Conservation (phyloP, 1,140 invertebrate genomes). For the Linepithema humile region DNA sequence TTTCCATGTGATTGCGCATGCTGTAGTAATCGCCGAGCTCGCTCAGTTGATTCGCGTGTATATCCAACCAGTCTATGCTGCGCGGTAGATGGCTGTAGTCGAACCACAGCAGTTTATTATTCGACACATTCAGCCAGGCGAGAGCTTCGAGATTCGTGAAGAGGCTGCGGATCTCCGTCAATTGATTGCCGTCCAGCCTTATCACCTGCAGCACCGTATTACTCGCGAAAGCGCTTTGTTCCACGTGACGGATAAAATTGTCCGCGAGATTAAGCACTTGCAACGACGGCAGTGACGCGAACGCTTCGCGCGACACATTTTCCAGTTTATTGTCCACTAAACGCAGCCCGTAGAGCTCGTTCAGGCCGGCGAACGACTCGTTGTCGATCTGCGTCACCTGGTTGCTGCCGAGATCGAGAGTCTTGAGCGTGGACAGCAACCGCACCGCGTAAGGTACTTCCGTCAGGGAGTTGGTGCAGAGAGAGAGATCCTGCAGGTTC, state of each 20-base stretch:
- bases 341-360: constrained; percentile 91
- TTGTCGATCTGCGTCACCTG: constrained; percentile 90
- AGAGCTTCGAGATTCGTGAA: constrained; percentile 93
- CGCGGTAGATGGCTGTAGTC: constrained; percentile 94
- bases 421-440: constrained; percentile 90
- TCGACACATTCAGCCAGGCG: constrained; percentile 95
- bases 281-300: constrained; percentile 91
- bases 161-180: constrained; percentile 93
- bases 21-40: constrained; percentile 91
- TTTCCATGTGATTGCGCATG: constrained; percentile 86
- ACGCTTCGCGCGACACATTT: constrained; percentile 92
- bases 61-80: constrained; percentile 94
- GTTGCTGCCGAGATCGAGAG: constrained; percentile 94
- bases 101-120: constrained; percentile 95
- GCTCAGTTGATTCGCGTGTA: constrained; percentile 94
- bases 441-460: constrained; percentile 91
- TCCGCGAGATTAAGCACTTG: constrained; percentile 95
- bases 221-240: constrained; percentile 92
- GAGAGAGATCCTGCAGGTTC: constrained; percentile 92
- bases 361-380: constrained; percentile 92
- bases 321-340: constrained; percentile 95
- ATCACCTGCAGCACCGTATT: constrained; percentile 93
- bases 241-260: constrained; percentile 92
- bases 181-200: constrained; percentile 92
- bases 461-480: constrained; percentile 93